Evolutionary conservation across 2,113 vertebrate species (phyloP).

Genomic region (Stercorarius parasiticus): DNA sequence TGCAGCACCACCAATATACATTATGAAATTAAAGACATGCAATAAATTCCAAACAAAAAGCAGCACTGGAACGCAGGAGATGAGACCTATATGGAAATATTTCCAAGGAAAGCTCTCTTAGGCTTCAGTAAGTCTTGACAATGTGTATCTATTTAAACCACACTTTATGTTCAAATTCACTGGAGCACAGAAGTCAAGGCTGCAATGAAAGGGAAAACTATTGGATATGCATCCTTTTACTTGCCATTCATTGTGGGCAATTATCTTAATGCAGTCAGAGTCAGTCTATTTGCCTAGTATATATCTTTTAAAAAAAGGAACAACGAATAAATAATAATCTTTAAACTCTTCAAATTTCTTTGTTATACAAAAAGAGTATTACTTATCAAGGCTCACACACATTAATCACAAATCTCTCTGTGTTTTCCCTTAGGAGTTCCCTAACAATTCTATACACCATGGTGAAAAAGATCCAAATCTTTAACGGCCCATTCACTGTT

Average conservation of each 20-base stretch:
- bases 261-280: neutral
- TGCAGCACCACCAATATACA: neutral
- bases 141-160: neutral
- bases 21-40: neutral
- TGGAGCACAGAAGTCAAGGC: neutral
- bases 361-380: neutral
- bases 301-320: neutral
- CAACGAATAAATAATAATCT: neutral
- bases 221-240: neutral
- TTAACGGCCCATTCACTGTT: neutral
- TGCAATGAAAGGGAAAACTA: neutral
- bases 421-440: neutral
- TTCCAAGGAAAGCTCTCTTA: neutral
- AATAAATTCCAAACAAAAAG: slow-evolving; percentile 27
- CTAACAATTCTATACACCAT: neutral
- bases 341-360: neutral
- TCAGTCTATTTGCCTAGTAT: neutral
- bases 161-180: neutral
- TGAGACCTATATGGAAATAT: neutral
- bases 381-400: neutral
- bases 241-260: neutral
- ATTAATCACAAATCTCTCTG: neutral
- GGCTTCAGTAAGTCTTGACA: neutral
- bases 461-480: neutral
- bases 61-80: neutral